Evolutionary conservation across 1,140 invertebrate genomes (phyloP), one percentile per base, ranked within the genome.

Genomic region (Drosophila repleta): DNA sequence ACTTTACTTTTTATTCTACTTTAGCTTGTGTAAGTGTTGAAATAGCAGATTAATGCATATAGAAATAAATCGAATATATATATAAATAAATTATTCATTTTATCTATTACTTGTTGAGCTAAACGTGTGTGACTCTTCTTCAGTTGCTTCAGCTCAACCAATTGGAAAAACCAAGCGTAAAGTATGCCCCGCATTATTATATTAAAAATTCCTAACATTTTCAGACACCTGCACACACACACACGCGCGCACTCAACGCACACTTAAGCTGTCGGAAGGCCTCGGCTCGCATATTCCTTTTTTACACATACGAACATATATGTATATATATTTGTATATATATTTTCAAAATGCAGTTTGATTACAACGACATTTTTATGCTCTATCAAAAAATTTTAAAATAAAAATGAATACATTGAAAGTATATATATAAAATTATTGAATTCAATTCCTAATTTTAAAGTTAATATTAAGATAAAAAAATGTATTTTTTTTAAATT

Each of bases 141-240:
- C 24, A 37, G 37, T 52, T 35, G 26, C 15, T 39, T 60, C 48
- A 58, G 13, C 15, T 21, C 56, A 43, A 21, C 26, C 7, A 55
- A 72, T 32, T 63, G 35, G 21, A 32, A 64, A 73, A 55, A 26
- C 32, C 48, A 37, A 29, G 58, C 62, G 45, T 80, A 81, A 80
- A 64, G 63, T 80, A 80, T 80, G 58, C 72, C 64, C 41, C 39
- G 29, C 45, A 20, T 76, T 80, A 51, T 80, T 67, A 61, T 76
- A 80, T 81, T 80, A 80, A 80, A 80, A 81, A 80, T 80, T 72
- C 67, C 70, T 11, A 63, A 76, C 76, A 57, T 79, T 58, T 67
- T 81, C 78, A 73, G 48, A 76, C 78, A 60, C 37, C 43, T 56
- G 43, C 26, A 62, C 20, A 63, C 56, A 13, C 39, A 48, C 15